Percentiles rank a stretch among this genome's conserved stretches.
These are phyloP conservation scores for Antheraea mylitta DNA, from an alignment of 1,140 invertebrate genomes.

Conservation along the genomic window DNA sequence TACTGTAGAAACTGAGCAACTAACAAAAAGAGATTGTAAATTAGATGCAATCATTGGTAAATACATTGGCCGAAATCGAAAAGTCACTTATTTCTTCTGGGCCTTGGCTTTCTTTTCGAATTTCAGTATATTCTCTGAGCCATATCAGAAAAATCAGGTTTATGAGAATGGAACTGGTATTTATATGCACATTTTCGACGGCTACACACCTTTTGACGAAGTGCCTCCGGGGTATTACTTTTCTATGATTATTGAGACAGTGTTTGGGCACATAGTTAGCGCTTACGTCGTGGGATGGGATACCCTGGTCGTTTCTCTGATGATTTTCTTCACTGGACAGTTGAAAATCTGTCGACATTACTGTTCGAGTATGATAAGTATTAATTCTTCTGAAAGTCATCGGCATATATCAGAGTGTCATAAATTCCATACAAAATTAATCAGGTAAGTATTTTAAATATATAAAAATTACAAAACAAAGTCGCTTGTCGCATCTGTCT, in stretches of 20 bases:
- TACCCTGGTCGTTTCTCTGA: conserved; percentile 38
- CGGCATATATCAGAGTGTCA: conserved; percentile 41
- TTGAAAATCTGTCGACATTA: conserved; percentile 36
- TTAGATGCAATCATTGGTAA: conserved; percentile 22
- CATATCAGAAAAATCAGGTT: conserved; percentile 40
- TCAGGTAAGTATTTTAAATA: conserved; percentile 36
- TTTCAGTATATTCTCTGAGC: conserved; percentile 43
- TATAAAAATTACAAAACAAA: not conserved
- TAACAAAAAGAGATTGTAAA: conserved; percentile 23
- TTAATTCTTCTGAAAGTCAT: conserved; percentile 19
- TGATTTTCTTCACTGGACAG: conserved; percentile 55
- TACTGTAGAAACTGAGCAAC: conserved; percentile 32
- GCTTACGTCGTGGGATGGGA: conserved; percentile 49
- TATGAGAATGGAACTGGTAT: conserved; percentile 34
- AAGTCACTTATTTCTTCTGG: conserved; percentile 46
- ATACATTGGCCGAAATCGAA: conserved; percentile 38
- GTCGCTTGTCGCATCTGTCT: too few relatives aligned
- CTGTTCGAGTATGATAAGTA: conserved; percentile 27
- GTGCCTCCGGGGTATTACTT: conserved; percentile 49
- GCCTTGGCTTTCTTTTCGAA: conserved; percentile 41
- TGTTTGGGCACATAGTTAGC: conserved; percentile 43
- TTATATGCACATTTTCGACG: conserved; percentile 46
- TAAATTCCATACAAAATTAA: conserved; percentile 32
- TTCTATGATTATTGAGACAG: conserved; percentile 39
- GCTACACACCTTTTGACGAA: conserved; percentile 41